Evolutionary conservation across 2,797 vertebrate genomes (phyloP).

Genomic region (Protonibea diacanthus): DNA sequence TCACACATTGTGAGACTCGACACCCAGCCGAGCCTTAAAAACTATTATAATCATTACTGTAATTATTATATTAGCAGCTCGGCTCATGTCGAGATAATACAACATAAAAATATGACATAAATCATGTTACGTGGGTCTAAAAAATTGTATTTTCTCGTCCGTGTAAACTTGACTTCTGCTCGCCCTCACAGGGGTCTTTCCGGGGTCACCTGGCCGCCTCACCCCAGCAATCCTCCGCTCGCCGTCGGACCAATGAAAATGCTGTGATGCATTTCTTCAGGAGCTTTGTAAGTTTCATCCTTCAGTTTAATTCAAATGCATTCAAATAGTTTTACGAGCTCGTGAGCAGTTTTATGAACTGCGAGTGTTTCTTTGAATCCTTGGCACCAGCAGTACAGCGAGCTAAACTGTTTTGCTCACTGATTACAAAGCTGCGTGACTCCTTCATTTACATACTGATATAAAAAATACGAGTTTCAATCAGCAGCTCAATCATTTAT

Average conservation of each 20-base stretch:
- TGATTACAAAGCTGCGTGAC: slow-evolving; percentile 32
- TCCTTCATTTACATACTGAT: slow-evolving; percentile 28
- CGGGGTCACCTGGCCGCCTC: slow-evolving; percentile 84
- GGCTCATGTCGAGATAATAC: not conserved
- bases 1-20: not conserved
- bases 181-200: slow-evolving; percentile 83
- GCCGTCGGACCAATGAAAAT: slow-evolving; percentile 84
- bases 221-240: slow-evolving; percentile 82
- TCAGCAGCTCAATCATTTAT: slow-evolving; percentile 24
- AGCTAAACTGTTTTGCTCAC: slow-evolving; percentile 11
- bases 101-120: not conserved
- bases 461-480: slow-evolving; percentile 5
- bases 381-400: slow-evolving; percentile 23
- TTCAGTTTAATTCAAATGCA: not conserved
- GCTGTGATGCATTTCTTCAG: slow-evolving; percentile 88
- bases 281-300: slow-evolving; percentile 82
- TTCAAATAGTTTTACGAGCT: not conserved
- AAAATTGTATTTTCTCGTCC: no score
- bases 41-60: slow-evolving; percentile 1
- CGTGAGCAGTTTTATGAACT: not conserved
- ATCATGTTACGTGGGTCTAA: not conserved
- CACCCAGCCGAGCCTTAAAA: not conserved
- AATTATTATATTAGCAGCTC: slow-evolving; percentile 9
- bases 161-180: not conserved
- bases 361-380: not conserved